These are phyloP conservation scores for Molorchus minor DNA, from an alignment of 2,888 invertebrate genomes.

Conservation along the genomic window DNA sequence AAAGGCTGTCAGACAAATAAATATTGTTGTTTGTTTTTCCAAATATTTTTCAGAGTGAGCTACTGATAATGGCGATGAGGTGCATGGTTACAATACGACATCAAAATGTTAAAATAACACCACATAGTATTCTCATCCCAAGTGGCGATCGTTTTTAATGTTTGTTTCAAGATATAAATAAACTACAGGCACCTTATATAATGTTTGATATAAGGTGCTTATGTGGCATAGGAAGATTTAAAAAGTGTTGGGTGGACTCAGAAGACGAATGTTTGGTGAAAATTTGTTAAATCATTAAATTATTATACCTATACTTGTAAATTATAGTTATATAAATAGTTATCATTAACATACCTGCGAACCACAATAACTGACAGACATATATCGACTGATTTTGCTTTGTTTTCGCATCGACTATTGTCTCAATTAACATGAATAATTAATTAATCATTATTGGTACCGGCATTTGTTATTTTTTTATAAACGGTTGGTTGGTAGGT, in stretches of 20 bases:
- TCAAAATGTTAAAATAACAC: not conserved
- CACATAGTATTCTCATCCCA: not conserved
- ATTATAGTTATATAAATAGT: no score
- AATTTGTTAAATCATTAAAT: no score
- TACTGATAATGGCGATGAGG: no score
- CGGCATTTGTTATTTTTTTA: conserved; percentile 1
- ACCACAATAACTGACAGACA: not conserved
- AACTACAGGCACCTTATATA: no score
- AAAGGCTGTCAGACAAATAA: not conserved
- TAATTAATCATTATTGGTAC: not conserved
- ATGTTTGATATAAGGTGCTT: no score
- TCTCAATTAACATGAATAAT: not conserved
- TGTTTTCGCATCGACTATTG: not conserved
- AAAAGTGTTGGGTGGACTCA: no score
- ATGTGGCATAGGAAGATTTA: no score
- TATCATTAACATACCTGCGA: conserved; percentile 4
- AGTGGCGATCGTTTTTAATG: no score
- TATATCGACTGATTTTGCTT: conserved; percentile 3
- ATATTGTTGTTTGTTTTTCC: not conserved
- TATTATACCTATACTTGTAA: not conserved
- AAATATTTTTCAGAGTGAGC: no score
- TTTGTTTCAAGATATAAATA: no score
- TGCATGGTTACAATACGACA: not conserved
- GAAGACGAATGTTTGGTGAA: no score
- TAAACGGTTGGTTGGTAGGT: not conserved